Evolutionary conservation across 2,797 vertebrate species (phyloP), one percentile per base, ranked within the genome.

Genomic region (Etheostoma perlongum): DNA sequence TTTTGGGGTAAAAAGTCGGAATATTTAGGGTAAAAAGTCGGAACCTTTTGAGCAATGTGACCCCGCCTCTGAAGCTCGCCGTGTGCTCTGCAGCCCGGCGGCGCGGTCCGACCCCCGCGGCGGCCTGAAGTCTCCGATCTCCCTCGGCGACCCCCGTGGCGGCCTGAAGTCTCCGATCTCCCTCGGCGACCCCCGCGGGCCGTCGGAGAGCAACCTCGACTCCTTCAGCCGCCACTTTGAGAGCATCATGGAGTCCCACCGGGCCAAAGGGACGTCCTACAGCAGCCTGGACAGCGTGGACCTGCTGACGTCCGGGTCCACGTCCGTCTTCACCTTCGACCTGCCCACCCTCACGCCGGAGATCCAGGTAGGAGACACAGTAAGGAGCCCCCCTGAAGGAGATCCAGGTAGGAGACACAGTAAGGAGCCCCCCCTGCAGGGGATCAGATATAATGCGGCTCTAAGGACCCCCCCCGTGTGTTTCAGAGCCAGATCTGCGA

Each of bases 151-250:
- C 6, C 8, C n/a, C 25, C 88, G 89, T 10, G 76, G 90, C 0
- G 91, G 94, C 69, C 94, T 97, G 54, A 98, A 97, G 85, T 97
- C 97, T 0, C 97, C 97, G 0, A 90, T 97, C 79, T 95, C 96
- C 47, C 93, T 98, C 1, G 93, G 93, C 0, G 94, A 95, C 46
- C 96, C 97, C 10, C 95, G 94, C 49, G 95, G 94, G 16, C 93
- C 95, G 44, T 97, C 96, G 0, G 96, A 96, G 53, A 52, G 75
- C 69, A 82, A 92, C 83, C 57, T 93, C 82, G 98, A 99, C 87
- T 97, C 96, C 25, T 99, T 99, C 94, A 99, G 97, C 92, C 96
- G 95, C 72, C 97, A 98, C 88, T 99, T 98, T 86, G 97, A 99
- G 87, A 96, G 85, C 86, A 98, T 99, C 81, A 92, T 99, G 96